These are phyloP conservation scores for Torymus aiolomorphi DNA, from an alignment of 2,888 invertebrate species.

Conservation along the genomic window DNA sequence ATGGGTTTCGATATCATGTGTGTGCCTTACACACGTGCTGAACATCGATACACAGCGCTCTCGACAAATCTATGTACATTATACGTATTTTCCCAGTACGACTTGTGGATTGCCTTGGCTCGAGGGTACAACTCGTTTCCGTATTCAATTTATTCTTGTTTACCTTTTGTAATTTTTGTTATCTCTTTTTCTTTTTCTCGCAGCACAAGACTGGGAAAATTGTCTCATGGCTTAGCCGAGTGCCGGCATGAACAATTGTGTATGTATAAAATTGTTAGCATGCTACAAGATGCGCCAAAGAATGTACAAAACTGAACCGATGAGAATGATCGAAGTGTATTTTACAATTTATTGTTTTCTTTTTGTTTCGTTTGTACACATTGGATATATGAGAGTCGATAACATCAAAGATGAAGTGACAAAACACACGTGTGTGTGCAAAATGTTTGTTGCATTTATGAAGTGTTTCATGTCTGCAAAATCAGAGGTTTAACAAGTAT, in stretches of 20 bases:
- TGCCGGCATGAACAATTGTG: conserved; percentile 14
- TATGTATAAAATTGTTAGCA: conserved; percentile 33
- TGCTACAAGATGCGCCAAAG: conserved; percentile 52
- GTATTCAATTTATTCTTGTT: conserved; percentile 20
- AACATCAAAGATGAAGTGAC: conserved; percentile 30
- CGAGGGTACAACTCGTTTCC: neutral
- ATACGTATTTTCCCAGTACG: conserved; percentile 42
- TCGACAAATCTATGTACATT: conserved; percentile 38
- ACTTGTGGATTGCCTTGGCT: conserved; percentile 30
- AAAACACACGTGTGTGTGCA: conserved; percentile 4
- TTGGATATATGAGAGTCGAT: conserved; percentile 3
- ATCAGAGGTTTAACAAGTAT: conserved; percentile 9
- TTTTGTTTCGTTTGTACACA: conserved; percentile 17
- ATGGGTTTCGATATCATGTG: conserved; percentile 10
- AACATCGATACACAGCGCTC: conserved; percentile 12
- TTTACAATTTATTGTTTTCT: conserved; percentile 27
- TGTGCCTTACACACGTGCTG: conserved; percentile 8
- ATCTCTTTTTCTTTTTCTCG: neutral
- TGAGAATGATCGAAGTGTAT: conserved; percentile 40
- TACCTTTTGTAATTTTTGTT: neutral
- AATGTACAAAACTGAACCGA: conserved; percentile 26
- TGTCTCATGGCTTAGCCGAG: conserved; percentile 9
- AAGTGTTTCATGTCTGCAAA: too few relatives aligned
- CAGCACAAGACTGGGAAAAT: conserved; percentile 41
- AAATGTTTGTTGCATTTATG: conserved; percentile 12